Evolutionary conservation across 2,797 vertebrate species (phyloP), one percentile per base, ranked within the genome.

Genomic region (Paratrypauchen microcephalus): DNA sequence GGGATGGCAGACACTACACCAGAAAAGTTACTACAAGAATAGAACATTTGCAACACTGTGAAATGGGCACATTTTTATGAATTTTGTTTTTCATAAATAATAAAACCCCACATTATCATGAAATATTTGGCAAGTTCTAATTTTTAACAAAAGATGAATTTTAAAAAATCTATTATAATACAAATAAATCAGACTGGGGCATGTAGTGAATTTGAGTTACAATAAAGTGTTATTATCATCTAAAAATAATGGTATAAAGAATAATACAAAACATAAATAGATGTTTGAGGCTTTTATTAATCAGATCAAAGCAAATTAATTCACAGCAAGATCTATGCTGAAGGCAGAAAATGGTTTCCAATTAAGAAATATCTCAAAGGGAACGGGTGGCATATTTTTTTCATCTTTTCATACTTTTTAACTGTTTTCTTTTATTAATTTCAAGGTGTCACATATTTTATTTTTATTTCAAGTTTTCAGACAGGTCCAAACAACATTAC

Each of bases 321-420:
- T 87, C 92, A 94, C 91, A 90, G 89, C 91, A 94, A 91, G 86
- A 85, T 80, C 30, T 83, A 76, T 89, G 88, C 81, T 89, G 80
- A 87, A 87, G 90, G 83, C 84, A 86, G 83, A 86, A 70, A 74
- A 56, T 86, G 80, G 80, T 81, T 83, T 87, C 86, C 81, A 92
- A 91, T 90, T 88, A 91, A 77, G 83, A 88, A 88, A 88, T 26
- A 82, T 70, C 73, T 87, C 66, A 81, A 70, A 83, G 79, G 85
- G 76, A 84, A 81, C 79, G 78, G 86, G 85, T 85, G 83, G 88
- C 81, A 84, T 81, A n/a, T 87, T 68, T 70, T 86, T 86, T 76
- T 79, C 79, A 50, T 52, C 63, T 47, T 63, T 12, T 56, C 0
- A 48, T 64, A 47, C 23, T 41, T 45, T 41, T 23, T 23, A 4